A percentile compares a stretch with the other conserved stretches of the same genome.
Conservation (phyloP, 2,113 vertebrate species). For the Octodon degus region DNA sequence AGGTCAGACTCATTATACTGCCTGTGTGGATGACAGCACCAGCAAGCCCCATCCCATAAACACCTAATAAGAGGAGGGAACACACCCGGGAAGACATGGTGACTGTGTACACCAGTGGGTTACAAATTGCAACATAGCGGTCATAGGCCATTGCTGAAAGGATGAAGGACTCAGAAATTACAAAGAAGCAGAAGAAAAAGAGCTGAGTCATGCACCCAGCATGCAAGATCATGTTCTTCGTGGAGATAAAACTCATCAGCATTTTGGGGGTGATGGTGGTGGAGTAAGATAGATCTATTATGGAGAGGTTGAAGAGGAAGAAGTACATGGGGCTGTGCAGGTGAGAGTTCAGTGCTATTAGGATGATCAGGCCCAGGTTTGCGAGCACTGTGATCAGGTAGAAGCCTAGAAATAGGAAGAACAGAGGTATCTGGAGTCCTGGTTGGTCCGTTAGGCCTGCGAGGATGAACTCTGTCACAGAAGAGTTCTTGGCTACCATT, state of each 20-base stretch:
- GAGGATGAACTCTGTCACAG: constrained; percentile 44
- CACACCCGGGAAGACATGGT: not conserved
- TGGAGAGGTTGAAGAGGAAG: constrained; percentile 79
- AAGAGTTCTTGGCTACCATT: constrained; percentile 68
- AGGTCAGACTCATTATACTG: constrained; percentile 39
- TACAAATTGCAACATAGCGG: not conserved
- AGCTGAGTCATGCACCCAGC: constrained; percentile 61
- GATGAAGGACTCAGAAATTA: not conserved
- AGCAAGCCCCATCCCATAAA: constrained; percentile 31
- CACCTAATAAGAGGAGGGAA: constrained; percentile 23
- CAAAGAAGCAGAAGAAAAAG: not conserved
- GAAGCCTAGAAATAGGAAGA: constrained; percentile 43
- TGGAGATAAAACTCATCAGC: constrained; percentile 66
- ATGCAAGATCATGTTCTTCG: constrained; percentile 53
- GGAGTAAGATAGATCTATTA: constrained; percentile 73
- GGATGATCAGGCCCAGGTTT: constrained; percentile 67
- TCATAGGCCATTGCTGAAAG: not conserved
- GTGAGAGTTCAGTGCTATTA: constrained; percentile 55
- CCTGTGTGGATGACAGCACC: not conserved
- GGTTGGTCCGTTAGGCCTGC: constrained; percentile 67
- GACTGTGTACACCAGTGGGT: not conserved
- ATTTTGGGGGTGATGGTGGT: constrained; percentile 74
- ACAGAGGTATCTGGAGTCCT: not conserved
- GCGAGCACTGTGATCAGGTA: constrained; percentile 65
- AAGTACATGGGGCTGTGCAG: constrained; percentile 80